These are phyloP conservation scores for Piaya cayana DNA, from an alignment of 2,113 vertebrate genomes.

Conservation along the genomic window DNA sequence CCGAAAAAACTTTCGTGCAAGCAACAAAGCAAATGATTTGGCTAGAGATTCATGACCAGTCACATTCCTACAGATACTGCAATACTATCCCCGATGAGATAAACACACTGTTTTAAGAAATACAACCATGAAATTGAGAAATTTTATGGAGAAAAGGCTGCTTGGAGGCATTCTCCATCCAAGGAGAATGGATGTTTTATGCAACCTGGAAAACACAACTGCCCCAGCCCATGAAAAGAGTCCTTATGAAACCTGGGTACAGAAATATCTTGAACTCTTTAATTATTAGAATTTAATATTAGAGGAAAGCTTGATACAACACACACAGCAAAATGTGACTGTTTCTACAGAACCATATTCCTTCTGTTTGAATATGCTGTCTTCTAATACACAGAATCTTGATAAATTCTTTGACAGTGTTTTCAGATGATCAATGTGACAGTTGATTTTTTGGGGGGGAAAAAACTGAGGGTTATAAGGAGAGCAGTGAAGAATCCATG, in stretches of 20 bases:
- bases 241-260: not conserved
- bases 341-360: conserved; percentile 35
- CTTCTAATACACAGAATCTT: not conserved
- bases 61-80: not conserved
- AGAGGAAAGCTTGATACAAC: not conserved
- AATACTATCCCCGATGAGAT: not conserved
- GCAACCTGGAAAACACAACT: not conserved
- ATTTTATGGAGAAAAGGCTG: not conserved
- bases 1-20: not conserved
- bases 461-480: not conserved
- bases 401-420: not conserved
- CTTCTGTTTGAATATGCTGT: not conserved
- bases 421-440: not conserved
- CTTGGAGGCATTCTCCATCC: not conserved
- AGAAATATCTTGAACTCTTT: conserved; percentile 20
- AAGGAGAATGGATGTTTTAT: not conserved
- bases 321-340: not conserved
- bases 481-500: not conserved
- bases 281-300: not conserved
- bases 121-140: not conserved
- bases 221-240: not conserved
- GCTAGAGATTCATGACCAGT: not conserved
- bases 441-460: not conserved
- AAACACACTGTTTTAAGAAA: not conserved
- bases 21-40: not conserved